A percentile compares a stretch with the other conserved stretches of the same genome.
Evolutionary conservation across 1,140 invertebrate species (phyloP).

Genomic region (Lepidurus packardi): DNA sequence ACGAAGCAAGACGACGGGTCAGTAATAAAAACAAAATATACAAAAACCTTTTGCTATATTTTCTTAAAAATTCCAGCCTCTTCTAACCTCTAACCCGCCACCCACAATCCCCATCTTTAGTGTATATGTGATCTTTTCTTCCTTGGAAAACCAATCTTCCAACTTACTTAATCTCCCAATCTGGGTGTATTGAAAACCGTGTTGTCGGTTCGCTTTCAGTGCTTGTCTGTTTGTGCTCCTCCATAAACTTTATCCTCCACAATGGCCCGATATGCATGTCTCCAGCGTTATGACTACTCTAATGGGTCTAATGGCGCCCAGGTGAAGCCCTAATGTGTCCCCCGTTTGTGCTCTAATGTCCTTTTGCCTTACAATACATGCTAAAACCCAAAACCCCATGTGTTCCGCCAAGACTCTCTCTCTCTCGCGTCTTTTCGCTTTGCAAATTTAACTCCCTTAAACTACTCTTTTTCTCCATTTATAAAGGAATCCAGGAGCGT

Average conservation of each 20-base stretch:
- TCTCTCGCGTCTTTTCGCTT: not conserved
- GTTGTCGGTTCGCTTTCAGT: slow-evolving; percentile 9
- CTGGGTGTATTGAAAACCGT: not conserved
- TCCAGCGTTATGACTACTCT: slow-evolving; percentile 18
- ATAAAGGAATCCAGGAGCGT: not conserved
- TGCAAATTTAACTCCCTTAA: not conserved
- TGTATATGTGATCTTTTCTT: not conserved
- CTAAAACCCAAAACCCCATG: not conserved
- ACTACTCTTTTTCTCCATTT: not conserved
- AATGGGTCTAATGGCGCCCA: slow-evolving; percentile 17
- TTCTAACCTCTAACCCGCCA: not conserved
- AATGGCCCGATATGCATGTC: slow-evolving; percentile 18
- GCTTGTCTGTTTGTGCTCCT: slow-evolving; percentile 1
- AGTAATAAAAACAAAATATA: not conserved
- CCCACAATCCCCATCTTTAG: not conserved
- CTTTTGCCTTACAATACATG: slow-evolving; percentile 1
- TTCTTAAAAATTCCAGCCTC: not conserved
- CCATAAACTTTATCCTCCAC: slow-evolving; percentile 5
- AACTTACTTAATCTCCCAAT: slow-evolving; percentile 14
- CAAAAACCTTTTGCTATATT: not conserved
- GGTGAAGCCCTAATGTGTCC: slow-evolving; percentile 1
- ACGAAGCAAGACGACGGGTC: not conserved
- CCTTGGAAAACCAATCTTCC: not conserved
- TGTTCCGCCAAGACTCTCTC: not conserved
- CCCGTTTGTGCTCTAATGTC: slow-evolving; percentile 11